A percentile compares a stretch with the other conserved stretches of the same genome.
phyloP scores from a whole-genome alignment of 2,113 vertebrate genomes.

The Colius striatus region DNA sequence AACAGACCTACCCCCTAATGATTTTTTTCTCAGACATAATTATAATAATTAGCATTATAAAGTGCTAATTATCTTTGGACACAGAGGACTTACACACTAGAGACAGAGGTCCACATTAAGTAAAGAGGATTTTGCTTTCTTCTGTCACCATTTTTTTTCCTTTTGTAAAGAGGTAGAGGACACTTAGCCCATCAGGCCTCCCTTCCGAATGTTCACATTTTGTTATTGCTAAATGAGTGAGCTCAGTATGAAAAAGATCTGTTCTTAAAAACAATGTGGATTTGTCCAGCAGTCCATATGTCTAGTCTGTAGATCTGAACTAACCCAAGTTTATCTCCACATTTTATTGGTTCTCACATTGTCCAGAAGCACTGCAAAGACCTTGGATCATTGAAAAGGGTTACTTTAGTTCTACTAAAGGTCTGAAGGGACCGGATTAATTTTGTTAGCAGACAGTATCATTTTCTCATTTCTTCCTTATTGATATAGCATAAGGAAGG shows the following conservation, averaged over 20 bases:
- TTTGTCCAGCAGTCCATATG: neutral
- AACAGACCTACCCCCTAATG: slow-evolving; percentile 84
- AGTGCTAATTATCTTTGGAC: slow-evolving; percentile 87
- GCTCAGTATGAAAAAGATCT: neutral
- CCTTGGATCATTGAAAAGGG: neutral
- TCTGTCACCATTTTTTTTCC: slow-evolving; percentile 51
- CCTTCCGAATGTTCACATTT: slow-evolving; percentile 6
- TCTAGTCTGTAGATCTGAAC: neutral
- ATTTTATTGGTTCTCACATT: neutral
- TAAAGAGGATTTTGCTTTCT: slow-evolving; percentile 79
- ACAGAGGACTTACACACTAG: slow-evolving; percentile 79
- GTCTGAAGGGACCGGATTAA: slow-evolving; percentile 22
- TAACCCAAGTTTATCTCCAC: neutral
- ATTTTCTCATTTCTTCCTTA: slow-evolving; percentile 9
- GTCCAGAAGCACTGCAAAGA: slow-evolving; percentile 11
- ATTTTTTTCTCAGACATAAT: slow-evolving; percentile 87
- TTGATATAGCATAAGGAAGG: neutral
- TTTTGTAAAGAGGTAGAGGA: slow-evolving; percentile 63
- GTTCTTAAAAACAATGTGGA: neutral
- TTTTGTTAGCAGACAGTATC: slow-evolving; percentile 10
- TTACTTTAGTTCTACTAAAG: neutral
- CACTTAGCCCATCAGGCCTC: slow-evolving; percentile 41
- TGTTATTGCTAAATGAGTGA: neutral
- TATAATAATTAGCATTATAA: slow-evolving; percentile 88
- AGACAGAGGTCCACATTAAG: slow-evolving; percentile 82